phyloP scores from a whole-genome alignment of 2,113 vertebrate species.

The Menidia beryllina region DNA sequence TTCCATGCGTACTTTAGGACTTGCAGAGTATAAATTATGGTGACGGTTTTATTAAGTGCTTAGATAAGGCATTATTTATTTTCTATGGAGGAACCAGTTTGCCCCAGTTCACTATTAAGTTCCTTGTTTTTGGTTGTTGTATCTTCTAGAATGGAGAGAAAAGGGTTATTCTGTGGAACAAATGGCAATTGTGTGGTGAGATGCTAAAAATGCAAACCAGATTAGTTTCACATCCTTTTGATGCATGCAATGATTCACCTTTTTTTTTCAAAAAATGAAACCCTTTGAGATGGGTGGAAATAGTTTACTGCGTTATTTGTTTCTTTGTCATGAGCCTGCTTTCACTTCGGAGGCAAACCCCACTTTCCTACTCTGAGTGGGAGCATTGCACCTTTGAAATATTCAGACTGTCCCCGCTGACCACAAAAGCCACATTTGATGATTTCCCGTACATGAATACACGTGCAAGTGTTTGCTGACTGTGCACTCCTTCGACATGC shows the following conservation, averaged over 20 bases:
- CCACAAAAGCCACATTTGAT: slow-evolving; percentile 53
- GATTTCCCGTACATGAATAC: slow-evolving; percentile 36
- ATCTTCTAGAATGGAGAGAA: neutral
- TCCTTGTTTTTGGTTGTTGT: neutral
- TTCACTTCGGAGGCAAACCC: slow-evolving; percentile 32
- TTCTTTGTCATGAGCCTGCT: slow-evolving; percentile 13
- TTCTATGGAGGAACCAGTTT: neutral
- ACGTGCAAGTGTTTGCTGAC: slow-evolving; percentile 54
- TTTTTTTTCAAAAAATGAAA: slow-evolving; percentile 42
- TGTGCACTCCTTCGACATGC: slow-evolving; percentile 1
- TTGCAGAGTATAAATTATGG: neutral
- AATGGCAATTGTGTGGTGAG: slow-evolving; percentile 50
- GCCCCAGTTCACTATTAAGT: neutral
- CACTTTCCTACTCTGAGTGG: slow-evolving; percentile 52
- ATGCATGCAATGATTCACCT: slow-evolving; percentile 57
- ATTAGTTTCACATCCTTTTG: slow-evolving; percentile 67
- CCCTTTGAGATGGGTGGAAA: slow-evolving; percentile 34
- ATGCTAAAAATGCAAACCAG: slow-evolving; percentile 61
- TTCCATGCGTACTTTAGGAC: neutral
- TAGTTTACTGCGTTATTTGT: slow-evolving; percentile 13
- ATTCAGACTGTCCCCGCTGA: slow-evolving; percentile 17
- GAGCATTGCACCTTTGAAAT: slow-evolving; percentile 13
- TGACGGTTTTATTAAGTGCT: neutral
- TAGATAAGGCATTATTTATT: neutral
- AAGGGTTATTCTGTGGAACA: slow-evolving; percentile 57